Base-by-base conservation (phyloP, 2,888 invertebrate species). In the Euplagia quadripunctaria region DNA sequence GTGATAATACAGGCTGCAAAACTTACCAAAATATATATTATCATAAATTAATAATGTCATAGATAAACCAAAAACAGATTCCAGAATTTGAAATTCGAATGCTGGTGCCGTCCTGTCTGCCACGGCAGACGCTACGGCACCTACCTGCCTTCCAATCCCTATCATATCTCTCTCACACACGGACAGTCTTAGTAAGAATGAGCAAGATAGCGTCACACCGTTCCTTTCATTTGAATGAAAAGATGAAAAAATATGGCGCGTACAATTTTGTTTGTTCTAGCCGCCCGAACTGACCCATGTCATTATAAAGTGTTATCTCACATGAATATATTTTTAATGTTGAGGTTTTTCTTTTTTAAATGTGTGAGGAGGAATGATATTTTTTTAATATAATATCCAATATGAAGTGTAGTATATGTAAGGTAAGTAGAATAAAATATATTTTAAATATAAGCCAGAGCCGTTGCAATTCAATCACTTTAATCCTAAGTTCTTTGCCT, bases 241-340 rank as follows among this genome's bases (percentile, higher is more conserved):
- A 83, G 79, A 80, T 85, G 82, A 83, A 88, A 87, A 88, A 88
- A 87, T 79, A 86, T 86, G 88, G 88, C 86, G 83, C 81, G 78
- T 80, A 74, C 76, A 82, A 89, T 89, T 86, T 87, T 96, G 94
- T 96, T 96, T 96, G 95, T 95, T 95, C 95, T 95, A 95, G 91
- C 95, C 95, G 95, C 94, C 91, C 87, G 89, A 89, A 85, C 91
- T 92, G 94, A 94, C 94, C 95, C 94, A 92, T 90, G 93, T 95
- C 95, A 95, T 94, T 95, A 95, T 94, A 90, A 89, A 93, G 94
- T 94, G 95, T 94, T 95, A 94, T 94, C 93, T 92, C 89, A 92
- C 92, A 93, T 93, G 93, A 92, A 93, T 94, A 94, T 92, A 94
- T 95, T 95, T 95, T 94, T 94, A 92, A 92, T 90, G 88, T 86